Evolutionary conservation across 2,888 invertebrate genomes (phyloP).

Genomic region (Andrena praecox): DNA sequence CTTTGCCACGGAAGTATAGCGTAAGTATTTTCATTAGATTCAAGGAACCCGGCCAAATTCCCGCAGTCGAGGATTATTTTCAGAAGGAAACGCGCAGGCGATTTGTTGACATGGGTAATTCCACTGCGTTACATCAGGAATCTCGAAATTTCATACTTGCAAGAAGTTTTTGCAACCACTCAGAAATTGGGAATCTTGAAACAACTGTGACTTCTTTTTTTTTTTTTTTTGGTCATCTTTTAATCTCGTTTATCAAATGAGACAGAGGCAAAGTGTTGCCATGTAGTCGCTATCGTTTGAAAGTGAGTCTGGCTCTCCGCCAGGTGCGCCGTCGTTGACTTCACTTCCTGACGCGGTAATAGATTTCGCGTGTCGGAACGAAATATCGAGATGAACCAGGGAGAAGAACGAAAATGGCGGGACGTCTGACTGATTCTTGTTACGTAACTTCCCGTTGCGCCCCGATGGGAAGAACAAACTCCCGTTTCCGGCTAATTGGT

Average conservation of each 20-base stretch:
- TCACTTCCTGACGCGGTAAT: constrained; percentile 66
- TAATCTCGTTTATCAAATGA: neutral
- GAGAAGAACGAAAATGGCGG: neutral
- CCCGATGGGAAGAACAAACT: constrained; percentile 39
- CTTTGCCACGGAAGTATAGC: neutral
- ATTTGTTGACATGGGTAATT: constrained; percentile 1
- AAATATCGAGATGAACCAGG: constrained; percentile 49
- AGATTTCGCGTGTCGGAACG: constrained; percentile 53
- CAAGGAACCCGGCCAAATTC: constrained; percentile 46
- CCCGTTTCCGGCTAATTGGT: constrained; percentile 55
- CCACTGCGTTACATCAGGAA: neutral
- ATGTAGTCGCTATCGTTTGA: constrained; percentile 45
- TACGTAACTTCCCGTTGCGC: constrained; percentile 34
- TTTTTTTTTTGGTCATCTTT: neutral
- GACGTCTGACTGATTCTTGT: constrained; percentile 7
- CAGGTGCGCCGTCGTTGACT: constrained; percentile 59
- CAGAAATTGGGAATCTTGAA: neutral
- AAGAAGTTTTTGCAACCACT: neutral
- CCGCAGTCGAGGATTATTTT: constrained; percentile 29
- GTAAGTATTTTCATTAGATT: constrained; percentile 26
- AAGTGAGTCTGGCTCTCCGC: constrained; percentile 63
- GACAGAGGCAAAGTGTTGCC: neutral
- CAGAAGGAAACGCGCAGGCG: neutral
- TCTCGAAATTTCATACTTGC: neutral
- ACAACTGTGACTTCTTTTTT: neutral